phyloP scores from a whole-genome alignment of 2,113 vertebrate species.

The Ceyx cyanopectus region DNA sequence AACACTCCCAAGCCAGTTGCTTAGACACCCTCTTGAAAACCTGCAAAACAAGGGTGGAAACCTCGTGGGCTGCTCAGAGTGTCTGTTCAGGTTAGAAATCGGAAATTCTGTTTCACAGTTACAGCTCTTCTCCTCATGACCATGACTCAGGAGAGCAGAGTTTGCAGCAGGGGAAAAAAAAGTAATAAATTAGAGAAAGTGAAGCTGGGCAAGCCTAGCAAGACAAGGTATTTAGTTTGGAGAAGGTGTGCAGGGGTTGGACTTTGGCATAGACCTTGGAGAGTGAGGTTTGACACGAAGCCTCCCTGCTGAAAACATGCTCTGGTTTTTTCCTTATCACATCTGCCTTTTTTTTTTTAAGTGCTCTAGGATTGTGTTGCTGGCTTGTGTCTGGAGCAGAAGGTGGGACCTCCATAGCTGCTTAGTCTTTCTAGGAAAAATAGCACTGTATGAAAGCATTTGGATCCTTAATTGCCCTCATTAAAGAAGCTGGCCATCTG shows the following conservation, averaged over 20 bases:
- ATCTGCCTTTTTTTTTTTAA: neutral
- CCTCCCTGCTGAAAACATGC: neutral
- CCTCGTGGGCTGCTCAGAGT: constrained; percentile 24
- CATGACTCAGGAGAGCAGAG: constrained; percentile 44
- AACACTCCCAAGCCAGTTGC: constrained; percentile 50
- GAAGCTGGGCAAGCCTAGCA: neutral
- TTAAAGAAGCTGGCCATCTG: constrained; percentile 42
- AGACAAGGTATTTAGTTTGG: neutral
- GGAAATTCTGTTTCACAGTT: constrained; percentile 52
- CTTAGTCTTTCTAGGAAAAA: constrained; percentile 60
- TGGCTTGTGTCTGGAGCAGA: neutral
- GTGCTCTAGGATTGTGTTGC: neutral
- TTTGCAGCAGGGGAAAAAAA: neutral
- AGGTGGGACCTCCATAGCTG: neutral
- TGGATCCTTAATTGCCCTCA: constrained; percentile 41
- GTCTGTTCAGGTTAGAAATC: constrained; percentile 48
- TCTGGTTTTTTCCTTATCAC: neutral
- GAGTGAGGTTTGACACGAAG: neutral
- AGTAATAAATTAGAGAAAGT: neutral
- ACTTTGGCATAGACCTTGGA: neutral
- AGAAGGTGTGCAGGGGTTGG: neutral
- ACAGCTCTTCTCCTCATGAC: constrained; percentile 29
- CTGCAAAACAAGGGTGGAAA: constrained; percentile 73
- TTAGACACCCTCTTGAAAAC: constrained; percentile 51
- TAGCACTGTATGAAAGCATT: neutral